These are phyloP conservation scores for Macrosoma leucophasiata DNA, from an alignment of 2,888 invertebrate species.

Conservation along the genomic window DNA sequence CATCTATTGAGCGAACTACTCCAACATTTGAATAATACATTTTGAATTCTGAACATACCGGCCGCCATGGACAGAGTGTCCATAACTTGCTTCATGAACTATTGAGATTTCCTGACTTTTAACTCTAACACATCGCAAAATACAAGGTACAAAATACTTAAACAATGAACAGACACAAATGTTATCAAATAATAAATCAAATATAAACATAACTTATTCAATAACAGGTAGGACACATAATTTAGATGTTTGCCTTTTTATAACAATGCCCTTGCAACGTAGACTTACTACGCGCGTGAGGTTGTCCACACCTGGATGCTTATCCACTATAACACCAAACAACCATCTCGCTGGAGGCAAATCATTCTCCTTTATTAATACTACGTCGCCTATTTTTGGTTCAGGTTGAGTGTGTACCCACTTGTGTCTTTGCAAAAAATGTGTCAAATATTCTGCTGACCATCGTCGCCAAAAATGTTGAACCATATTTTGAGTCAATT, in stretches of 20 bases:
- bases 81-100: no score
- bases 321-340: constrained; percentile 19
- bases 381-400: constrained; percentile 22
- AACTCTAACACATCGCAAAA: no score
- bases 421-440: constrained; percentile 21
- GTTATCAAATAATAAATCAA: background rate
- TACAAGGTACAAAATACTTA: no score
- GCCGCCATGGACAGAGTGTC: no score
- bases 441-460: constrained; percentile 21
- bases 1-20: no score
- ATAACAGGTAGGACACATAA: constrained; percentile 5
- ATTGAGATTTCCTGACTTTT: no score
- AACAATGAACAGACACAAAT: no score
- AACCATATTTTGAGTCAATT: no score
- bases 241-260: constrained; percentile 9
- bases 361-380: constrained; percentile 23
- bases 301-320: constrained; percentile 23
- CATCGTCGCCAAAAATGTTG: constrained; percentile 27
- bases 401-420: constrained; percentile 17
- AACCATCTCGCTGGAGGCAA: constrained; percentile 24
- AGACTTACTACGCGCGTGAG: constrained; percentile 23
- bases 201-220: background rate
- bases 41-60: no score
- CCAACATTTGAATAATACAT: no score
- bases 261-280: constrained; percentile 2